These are phyloP conservation scores for Ailurus styani DNA, from an alignment of 2,113 vertebrate genomes.

Conservation along the genomic window DNA sequence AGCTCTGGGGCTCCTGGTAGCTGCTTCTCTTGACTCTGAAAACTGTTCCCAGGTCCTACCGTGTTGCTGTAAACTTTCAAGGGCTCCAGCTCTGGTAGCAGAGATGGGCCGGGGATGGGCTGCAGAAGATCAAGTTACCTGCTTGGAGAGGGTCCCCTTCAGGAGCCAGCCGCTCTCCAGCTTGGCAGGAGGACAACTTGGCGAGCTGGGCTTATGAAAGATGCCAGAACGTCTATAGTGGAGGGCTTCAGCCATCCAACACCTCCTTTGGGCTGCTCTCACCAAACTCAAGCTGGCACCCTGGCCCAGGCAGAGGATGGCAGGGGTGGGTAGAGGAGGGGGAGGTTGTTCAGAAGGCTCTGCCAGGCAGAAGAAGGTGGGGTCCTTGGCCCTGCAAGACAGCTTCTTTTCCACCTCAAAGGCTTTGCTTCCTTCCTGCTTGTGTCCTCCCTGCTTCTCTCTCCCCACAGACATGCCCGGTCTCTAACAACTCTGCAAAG, in stretches of 20 bases:
- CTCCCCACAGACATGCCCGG: not conserved
- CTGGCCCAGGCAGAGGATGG: slow-evolving; percentile 19
- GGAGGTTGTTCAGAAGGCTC: not conserved
- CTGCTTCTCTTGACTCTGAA: not conserved
- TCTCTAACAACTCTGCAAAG: not conserved
- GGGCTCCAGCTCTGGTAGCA: not conserved
- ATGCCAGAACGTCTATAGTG: slow-evolving; percentile 53
- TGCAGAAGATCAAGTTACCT: slow-evolving; percentile 25
- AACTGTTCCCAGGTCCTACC: not conserved
- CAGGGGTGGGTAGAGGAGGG: not conserved
- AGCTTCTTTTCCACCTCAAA: not conserved
- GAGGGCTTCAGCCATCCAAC: slow-evolving; percentile 45
- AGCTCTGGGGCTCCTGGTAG: not conserved
- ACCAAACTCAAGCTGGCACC: slow-evolving; percentile 46
- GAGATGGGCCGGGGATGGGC: not conserved
- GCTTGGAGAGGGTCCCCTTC: not conserved
- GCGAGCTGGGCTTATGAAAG: not conserved
- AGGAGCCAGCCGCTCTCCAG: not conserved
- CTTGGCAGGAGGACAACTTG: slow-evolving; percentile 51
- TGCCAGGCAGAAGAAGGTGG: not conserved
- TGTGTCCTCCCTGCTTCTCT: not conserved
- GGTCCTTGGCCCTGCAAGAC: not conserved
- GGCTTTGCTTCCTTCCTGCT: not conserved
- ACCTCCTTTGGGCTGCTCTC: slow-evolving; percentile 46
- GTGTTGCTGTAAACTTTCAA: not conserved